Base-by-base conservation (phyloP, 2,888 invertebrate genomes). In the Formica aserva region DNA sequence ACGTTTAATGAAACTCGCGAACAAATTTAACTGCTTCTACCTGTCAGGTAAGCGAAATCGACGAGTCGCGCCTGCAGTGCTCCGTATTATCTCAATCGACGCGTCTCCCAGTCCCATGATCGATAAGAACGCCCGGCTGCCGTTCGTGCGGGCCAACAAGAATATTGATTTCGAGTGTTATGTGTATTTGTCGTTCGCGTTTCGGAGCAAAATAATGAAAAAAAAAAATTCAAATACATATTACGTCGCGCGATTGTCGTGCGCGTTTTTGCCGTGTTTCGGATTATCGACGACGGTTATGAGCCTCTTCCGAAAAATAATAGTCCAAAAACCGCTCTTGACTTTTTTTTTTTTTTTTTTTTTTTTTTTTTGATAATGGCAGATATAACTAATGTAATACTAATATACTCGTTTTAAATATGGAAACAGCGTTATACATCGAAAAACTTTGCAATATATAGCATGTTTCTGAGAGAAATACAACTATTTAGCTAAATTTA, bases 1-100 rank as follows among this genome's bases (percentile, higher is more conserved):
- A 94, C 96, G 96, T 94, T 96, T 98, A 93, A 95, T 98, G 93
- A 97, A 97, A 95, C 96, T 98, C 95, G 98, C 98, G 85, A 97
- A 97, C 94, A 97, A 97, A 96, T 98, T 98, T 95, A 98, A 98
- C 95, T 97, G 97, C 96, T 98, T 98, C 95, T 98, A 98, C 95
- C 95, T 98, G 95, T 96, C 97, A 96, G 98, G 98, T 98, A 95
- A 95, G 95, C 94, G 26, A 60, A 86, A 84, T 67, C 48, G 29
- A 82, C 60, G n/a, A 3, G 15, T 65, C 60, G 13, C 13, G 26
- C 62, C 32, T 38, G 13, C 32, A 52, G 45, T 35, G 35, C 22
- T 18, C 15, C 32, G n/a, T 65, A 52, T 55, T n/a, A 4, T 45
- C 32, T 52, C 48, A 9, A 38, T 45, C 22, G 29, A 55, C 11